Conservation (phyloP, 2,888 invertebrate species). For the Drosophila birchii region DNA sequence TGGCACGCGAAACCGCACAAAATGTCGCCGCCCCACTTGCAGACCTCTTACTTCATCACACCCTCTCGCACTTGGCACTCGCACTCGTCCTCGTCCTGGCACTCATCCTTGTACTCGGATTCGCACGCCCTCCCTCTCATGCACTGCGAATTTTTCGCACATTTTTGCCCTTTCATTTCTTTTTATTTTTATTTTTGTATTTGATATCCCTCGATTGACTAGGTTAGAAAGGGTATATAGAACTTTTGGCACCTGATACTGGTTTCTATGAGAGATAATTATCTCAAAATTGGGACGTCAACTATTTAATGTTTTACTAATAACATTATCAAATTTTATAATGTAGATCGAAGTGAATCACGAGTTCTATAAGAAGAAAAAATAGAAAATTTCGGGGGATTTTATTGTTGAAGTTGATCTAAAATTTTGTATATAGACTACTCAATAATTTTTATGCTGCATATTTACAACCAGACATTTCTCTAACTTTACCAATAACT, state of each 20-base stretch:
- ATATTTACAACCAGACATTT: not conserved
- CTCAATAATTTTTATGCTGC: not conserved
- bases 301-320: not conserved
- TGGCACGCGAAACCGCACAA: conserved; percentile 78
- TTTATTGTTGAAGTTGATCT: not conserved
- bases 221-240: not conserved
- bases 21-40: conserved; percentile 56
- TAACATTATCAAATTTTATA: too few species aligned
- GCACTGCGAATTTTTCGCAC: conserved; percentile 59
- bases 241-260: not conserved
- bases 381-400: too few species aligned
- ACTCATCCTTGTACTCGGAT: not conserved
- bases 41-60: conserved; percentile 39
- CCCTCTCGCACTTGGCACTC: conserved; percentile 18
- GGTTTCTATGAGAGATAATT: not conserved
- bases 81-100: not conserved
- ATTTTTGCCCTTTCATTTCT: conserved; percentile 39
- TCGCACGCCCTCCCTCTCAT: conserved; percentile 7
- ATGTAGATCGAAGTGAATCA: not conserved
- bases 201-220: conserved; percentile 6
- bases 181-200: conserved; percentile 5
- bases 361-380: not conserved
- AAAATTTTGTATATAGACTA: too few species aligned
- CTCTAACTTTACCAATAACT: not conserved
- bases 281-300: not conserved